A percentile compares a stretch with the other conserved stretches of the same genome.
Conservation (phyloP, 2,888 invertebrate species). For the Brassicogethes aeneus region DNA sequence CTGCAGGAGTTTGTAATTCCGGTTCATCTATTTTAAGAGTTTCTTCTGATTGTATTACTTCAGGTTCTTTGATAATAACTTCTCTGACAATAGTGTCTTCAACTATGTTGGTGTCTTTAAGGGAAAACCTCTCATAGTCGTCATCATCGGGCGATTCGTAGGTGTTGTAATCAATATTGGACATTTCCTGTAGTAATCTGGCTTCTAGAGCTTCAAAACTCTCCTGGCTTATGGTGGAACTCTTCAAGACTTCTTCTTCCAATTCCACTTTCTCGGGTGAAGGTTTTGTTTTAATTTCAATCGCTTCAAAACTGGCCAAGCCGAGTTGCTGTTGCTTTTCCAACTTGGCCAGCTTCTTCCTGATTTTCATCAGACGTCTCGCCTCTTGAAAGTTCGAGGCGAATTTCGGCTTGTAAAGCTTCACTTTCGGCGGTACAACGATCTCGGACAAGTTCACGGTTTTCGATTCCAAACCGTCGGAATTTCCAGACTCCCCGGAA, state of each 20-base stretch:
- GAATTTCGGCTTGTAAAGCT: slow-evolving; percentile 53
- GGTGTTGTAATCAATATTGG: slow-evolving; percentile 25
- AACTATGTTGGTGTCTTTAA: too few species aligned
- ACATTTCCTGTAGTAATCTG: slow-evolving; percentile 30
- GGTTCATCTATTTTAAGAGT: too few species aligned
- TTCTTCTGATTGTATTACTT: too few species aligned
- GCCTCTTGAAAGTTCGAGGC: slow-evolving; percentile 61
- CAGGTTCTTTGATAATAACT: too few species aligned
- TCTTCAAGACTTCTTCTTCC: slow-evolving; percentile 12
- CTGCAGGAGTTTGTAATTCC: too few species aligned
- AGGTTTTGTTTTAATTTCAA: neutral
- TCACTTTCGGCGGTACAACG: slow-evolving; percentile 20
- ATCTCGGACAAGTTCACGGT: slow-evolving; percentile 7
- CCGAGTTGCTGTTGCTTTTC: slow-evolving; percentile 41
- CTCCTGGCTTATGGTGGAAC: slow-evolving; percentile 32
- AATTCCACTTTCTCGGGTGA: neutral
- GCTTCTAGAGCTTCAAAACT: slow-evolving; percentile 38
- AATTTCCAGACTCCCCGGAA: slow-evolving; percentile 35
- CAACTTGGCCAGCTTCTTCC: slow-evolving; percentile 54
- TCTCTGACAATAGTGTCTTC: too few species aligned
- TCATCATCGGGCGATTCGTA: slow-evolving; percentile 21
- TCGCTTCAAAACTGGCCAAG: slow-evolving; percentile 18
- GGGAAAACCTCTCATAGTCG: too few species aligned
- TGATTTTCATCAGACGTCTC: slow-evolving; percentile 54
- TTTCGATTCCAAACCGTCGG: slow-evolving; percentile 22